Evolutionary conservation across 2,113 vertebrate species (phyloP).

Genomic region (Callionymus lyra): DNA sequence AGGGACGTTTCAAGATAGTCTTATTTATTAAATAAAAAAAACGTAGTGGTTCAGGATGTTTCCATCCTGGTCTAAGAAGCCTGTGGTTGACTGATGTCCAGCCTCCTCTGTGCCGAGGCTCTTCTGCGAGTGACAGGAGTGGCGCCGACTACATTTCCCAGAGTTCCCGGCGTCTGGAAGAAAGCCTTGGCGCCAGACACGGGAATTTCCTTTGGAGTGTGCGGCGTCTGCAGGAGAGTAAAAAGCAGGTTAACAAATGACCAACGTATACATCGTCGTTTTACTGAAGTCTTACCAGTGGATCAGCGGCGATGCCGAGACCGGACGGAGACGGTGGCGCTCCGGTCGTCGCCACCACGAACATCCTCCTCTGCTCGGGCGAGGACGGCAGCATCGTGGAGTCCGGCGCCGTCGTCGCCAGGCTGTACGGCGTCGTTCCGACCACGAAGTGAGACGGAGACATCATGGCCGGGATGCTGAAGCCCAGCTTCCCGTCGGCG

Average conservation of each 20-base stretch:
- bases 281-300: constrained; percentile 34
- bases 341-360: background rate
- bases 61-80: constrained; percentile 30
- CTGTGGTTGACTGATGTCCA: constrained; percentile 72
- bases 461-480: constrained; percentile 62
- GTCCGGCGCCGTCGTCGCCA: constrained; percentile 44
- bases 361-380: constrained; percentile 40
- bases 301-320: constrained; percentile 13
- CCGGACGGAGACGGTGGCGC: constrained; percentile 50
- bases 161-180: constrained; percentile 84
- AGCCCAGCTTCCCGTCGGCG: constrained; percentile 55
- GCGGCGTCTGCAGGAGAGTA: constrained; percentile 55
- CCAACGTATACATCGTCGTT: too few species aligned
- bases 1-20: too few species aligned
- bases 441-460: constrained; percentile 65
- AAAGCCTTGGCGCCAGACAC: constrained; percentile 65
- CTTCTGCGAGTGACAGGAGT: constrained; percentile 47
- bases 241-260: too few species aligned
- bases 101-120: constrained; percentile 79
- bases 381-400: constrained; percentile 37
- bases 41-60: background rate
- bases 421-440: constrained; percentile 43
- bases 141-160: constrained; percentile 40
- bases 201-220: constrained; percentile 72
- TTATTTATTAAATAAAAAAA: too few species aligned